Evolutionary conservation across 2,797 vertebrate genomes (phyloP).

Genomic region (Sternarchorhynchus goeldii): DNA sequence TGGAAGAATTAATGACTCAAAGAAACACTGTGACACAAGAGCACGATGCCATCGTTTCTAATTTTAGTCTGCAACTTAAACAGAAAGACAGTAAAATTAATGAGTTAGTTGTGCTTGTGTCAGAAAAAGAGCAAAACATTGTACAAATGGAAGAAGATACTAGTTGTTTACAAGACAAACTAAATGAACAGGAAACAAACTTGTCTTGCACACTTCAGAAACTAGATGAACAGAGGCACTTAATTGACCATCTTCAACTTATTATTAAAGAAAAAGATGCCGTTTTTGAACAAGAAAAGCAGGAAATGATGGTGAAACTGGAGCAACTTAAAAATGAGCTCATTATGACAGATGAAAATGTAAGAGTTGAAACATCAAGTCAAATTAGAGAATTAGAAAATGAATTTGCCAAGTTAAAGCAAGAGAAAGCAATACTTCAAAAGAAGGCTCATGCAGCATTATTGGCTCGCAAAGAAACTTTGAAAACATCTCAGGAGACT

Average conservation of each 20-base stretch:
- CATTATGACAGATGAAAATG: slow-evolving; percentile 50
- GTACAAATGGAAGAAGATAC: slow-evolving; percentile 63
- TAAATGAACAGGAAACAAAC: slow-evolving; percentile 70
- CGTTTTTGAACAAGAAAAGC: slow-evolving; percentile 63
- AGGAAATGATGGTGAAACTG: slow-evolving; percentile 63
- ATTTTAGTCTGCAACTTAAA: slow-evolving; percentile 68
- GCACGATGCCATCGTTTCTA: slow-evolving; percentile 63
- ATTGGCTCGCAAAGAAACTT: slow-evolving; percentile 72
- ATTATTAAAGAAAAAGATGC: slow-evolving; percentile 64
- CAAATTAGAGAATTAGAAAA: slow-evolving; percentile 55
- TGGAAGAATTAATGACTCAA: slow-evolving; percentile 68
- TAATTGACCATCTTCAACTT: slow-evolving; percentile 69
- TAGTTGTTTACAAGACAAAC: slow-evolving; percentile 53
- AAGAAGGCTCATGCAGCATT: slow-evolving; percentile 78
- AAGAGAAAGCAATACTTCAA: slow-evolving; percentile 76
- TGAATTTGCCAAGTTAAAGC: slow-evolving; percentile 63
- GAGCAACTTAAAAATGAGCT: slow-evolving; percentile 72
- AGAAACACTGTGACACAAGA: slow-evolving; percentile 60
- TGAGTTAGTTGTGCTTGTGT: slow-evolving; percentile 56
- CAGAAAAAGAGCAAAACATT: slow-evolving; percentile 58
- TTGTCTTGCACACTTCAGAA: slow-evolving; percentile 66
- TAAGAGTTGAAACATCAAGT: slow-evolving; percentile 44
- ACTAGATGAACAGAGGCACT: slow-evolving; percentile 67
- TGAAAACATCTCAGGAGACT: slow-evolving; percentile 70
- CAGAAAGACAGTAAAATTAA: slow-evolving; percentile 72